phyloP scores from a whole-genome alignment of 2,888 invertebrate species.

The Limnephilus marmoratus region DNA sequence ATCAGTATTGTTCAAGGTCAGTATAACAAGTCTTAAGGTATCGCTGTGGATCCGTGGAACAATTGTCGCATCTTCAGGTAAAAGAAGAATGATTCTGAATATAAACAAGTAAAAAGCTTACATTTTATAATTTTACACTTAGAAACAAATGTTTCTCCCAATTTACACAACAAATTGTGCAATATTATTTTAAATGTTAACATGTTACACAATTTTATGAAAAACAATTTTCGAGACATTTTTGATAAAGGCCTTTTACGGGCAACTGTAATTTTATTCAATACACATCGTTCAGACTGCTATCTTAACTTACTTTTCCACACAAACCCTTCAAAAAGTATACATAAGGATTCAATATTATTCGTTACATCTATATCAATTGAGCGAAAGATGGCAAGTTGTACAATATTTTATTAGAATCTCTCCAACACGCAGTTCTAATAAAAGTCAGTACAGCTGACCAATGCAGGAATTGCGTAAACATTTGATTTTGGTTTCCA shows the following conservation, averaged over 20 bases:
- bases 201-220: not conserved
- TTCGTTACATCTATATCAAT: constrained; percentile 35
- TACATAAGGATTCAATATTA: not conserved
- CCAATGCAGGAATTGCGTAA: constrained; percentile 27
- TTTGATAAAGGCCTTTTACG: not conserved
- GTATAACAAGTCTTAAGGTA: constrained; percentile 16
- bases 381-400: constrained; percentile 37
- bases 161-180: constrained; percentile 34
- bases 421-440: not conserved
- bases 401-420: constrained; percentile 23
- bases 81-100: constrained; percentile 39
- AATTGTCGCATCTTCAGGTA: constrained; percentile 39
- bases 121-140: constrained; percentile 35
- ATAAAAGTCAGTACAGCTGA: constrained; percentile 18
- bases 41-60: constrained; percentile 8
- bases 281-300: constrained; percentile 33
- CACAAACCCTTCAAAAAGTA: constrained; percentile 10
- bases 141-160: not conserved
- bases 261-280: not conserved
- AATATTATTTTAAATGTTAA: not conserved
- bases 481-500: constrained; percentile 30
- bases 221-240: not conserved
- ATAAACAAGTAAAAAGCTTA: constrained; percentile 26
- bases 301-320: constrained; percentile 12
- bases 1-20: constrained; percentile 52